A percentile compares a stretch with the other conserved stretches of the same genome.
Evolutionary conservation across 2,113 vertebrate species (phyloP).

Genomic region (Spea multiplicata): DNA sequence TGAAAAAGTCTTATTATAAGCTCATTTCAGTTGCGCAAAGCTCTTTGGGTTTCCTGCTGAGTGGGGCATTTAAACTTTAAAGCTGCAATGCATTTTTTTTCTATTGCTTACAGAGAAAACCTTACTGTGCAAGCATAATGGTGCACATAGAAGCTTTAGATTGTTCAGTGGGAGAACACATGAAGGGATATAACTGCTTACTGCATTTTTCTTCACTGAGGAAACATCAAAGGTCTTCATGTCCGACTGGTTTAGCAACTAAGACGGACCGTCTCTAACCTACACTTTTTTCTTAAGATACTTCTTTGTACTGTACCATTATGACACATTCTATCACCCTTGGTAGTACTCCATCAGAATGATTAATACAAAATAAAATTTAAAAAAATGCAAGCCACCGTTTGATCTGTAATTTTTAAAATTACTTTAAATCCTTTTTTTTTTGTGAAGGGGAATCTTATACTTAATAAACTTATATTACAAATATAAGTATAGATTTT

Average conservation of each 20-base stretch:
- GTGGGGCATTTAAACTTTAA: conserved; percentile 68
- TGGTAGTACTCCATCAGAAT: conserved; percentile 14
- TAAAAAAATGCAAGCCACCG: background rate
- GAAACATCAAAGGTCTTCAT: conserved; percentile 56
- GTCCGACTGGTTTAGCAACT: conserved; percentile 48
- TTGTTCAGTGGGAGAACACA: conserved; percentile 52
- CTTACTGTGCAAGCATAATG: conserved; percentile 44
- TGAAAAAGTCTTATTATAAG: conserved; percentile 69
- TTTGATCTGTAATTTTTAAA: background rate
- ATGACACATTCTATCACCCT: conserved; percentile 23
- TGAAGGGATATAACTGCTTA: conserved; percentile 55
- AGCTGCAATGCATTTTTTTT: conserved; percentile 64
- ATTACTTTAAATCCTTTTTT: background rate
- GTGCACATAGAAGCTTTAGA: conserved; percentile 52
- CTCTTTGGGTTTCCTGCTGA: conserved; percentile 64
- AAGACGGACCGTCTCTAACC: conserved; percentile 51
- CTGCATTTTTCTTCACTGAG: conserved; percentile 51
- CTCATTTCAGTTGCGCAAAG: conserved; percentile 70
- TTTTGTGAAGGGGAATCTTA: background rate
- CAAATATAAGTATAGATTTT: too few species aligned
- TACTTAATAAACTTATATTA: too few species aligned
- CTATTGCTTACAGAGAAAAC: conserved; percentile 55
- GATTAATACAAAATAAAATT: background rate
- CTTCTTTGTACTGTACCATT: conserved; percentile 15
- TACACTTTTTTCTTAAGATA: conserved; percentile 26